Evolutionary conservation across 2,113 vertebrate genomes (phyloP), one percentile per base, ranked within the genome.

Genomic region (Coturnix japonica): DNA sequence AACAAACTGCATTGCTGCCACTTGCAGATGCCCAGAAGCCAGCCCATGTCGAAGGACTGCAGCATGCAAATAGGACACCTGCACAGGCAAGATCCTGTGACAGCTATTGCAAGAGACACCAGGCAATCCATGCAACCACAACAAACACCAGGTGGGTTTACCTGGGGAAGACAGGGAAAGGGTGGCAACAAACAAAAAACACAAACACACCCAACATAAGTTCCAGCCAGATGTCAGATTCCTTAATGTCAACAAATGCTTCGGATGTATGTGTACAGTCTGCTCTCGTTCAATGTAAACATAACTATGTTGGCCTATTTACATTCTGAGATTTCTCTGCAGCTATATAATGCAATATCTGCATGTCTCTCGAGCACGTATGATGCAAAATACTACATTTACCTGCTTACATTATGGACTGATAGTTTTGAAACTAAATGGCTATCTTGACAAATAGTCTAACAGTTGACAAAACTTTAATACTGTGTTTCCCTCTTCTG

Each of bases 241-340:
- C 65, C 70, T n/a, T 6, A 1, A 3, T 0, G 13, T 1, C 5
- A 4, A 44, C 3, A 66, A 53, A n/a, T 5, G 4, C 28, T 49
- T 11, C 1, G 41, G 43, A 1, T 65, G 43, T 3, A 6, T 3
- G 0, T 7, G 11, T 5, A 21, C 0, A 46, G 11, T 4, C 26
- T 54, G 6, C 67, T 46, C 5, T 33, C 4, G 7, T 9, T 31
- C 11, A 28, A 18, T 12, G 9, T 20, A 19, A 37, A 37, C 37
- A 37, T 37, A 33, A 15, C 35, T 49, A 4, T 6, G 26, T 11
- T 60, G 63, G n/a, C 13, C n/a, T 75, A 61, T 18, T 74, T 46
- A 26, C 9, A 39, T 47, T 11, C 54, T 1, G 11, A 46, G 31
- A 46, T 77, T 35, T 63, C 3, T 16, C 17, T 2, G 4, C 44